A percentile compares a stretch with the other conserved stretches of the same genome.
Conservation (phyloP, 2,888 invertebrate species). For the Cephus spinipes region DNA sequence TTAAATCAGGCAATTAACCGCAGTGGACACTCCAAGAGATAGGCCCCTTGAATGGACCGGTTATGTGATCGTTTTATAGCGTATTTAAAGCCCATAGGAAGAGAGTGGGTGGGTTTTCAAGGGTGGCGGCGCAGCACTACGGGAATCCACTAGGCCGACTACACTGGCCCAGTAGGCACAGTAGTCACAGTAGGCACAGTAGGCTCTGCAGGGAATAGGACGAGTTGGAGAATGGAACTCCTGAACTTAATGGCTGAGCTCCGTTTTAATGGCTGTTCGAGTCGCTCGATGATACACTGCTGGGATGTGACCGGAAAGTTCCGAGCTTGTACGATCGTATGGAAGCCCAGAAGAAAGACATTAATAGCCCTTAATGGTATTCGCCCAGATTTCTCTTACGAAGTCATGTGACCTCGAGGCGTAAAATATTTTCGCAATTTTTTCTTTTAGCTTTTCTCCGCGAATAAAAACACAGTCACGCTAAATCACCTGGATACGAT, state of each 20-base stretch:
- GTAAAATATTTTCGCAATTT: not conserved
- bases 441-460: too few relatives aligned
- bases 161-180: not conserved
- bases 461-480: not conserved
- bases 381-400: not conserved
- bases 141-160: not conserved
- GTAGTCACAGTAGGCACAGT: not conserved
- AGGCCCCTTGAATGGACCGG: slow-evolving; percentile 18
- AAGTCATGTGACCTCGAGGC: not conserved
- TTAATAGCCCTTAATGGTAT: not conserved
- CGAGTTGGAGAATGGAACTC: slow-evolving; percentile 3
- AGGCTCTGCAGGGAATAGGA: not conserved
- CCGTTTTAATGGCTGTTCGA: slow-evolving; percentile 37
- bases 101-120: slow-evolving; percentile 5
- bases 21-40: slow-evolving; percentile 23
- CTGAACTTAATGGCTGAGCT: slow-evolving; percentile 37
- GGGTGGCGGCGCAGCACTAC: not conserved
- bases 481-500: not conserved
- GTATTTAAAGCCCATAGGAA: slow-evolving; percentile 21
- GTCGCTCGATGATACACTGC: slow-evolving; percentile 21
- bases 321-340: not conserved
- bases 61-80: slow-evolving; percentile 27
- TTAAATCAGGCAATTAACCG: slow-evolving; percentile 27
- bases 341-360: not conserved
- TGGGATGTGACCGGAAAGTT: slow-evolving; percentile 19